phyloP scores from a whole-genome alignment of 2,113 vertebrate species.

The Cromileptes altivelis region DNA sequence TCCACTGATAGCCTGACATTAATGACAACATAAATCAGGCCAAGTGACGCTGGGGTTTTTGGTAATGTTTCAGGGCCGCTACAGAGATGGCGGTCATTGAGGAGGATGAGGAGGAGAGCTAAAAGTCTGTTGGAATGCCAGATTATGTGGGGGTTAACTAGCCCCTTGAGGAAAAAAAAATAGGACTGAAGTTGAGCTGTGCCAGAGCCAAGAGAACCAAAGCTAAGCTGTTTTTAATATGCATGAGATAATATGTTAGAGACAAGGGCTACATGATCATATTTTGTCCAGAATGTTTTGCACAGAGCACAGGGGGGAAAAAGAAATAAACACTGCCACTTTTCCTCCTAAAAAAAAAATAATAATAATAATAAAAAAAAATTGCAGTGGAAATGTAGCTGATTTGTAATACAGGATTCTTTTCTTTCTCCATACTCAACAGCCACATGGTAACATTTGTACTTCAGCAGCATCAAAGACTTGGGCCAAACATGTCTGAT shows the following conservation, averaged over 20 bases:
- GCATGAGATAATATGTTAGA: slow-evolving; percentile 47
- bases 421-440: slow-evolving; percentile 31
- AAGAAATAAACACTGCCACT: neutral
- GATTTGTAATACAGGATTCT: slow-evolving; percentile 37
- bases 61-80: slow-evolving; percentile 89
- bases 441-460: slow-evolving; percentile 63
- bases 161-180: slow-evolving; percentile 63
- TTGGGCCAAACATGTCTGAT: slow-evolving; percentile 74
- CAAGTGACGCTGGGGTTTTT: slow-evolving; percentile 93
- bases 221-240: slow-evolving; percentile 49
- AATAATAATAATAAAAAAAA: no score
- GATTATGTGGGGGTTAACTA: slow-evolving; percentile 83
- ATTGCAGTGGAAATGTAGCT: slow-evolving; percentile 20
- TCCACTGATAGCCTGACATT: slow-evolving; percentile 99
- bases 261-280: slow-evolving; percentile 33
- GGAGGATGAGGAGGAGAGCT: slow-evolving; percentile 69
- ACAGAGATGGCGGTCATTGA: slow-evolving; percentile 73
- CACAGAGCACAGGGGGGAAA: slow-evolving; percentile 8
- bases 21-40: slow-evolving; percentile 98
- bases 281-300: slow-evolving; percentile 48
- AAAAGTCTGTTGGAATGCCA: slow-evolving; percentile 81
- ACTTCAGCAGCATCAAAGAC: slow-evolving; percentile 71
- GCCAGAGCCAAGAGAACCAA: slow-evolving; percentile 53
- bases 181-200: slow-evolving; percentile 45
- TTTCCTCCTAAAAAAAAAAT: neutral